These are phyloP conservation scores for Drosophila mayaguana DNA, from an alignment of 2,888 invertebrate genomes.

Conservation along the genomic window DNA sequence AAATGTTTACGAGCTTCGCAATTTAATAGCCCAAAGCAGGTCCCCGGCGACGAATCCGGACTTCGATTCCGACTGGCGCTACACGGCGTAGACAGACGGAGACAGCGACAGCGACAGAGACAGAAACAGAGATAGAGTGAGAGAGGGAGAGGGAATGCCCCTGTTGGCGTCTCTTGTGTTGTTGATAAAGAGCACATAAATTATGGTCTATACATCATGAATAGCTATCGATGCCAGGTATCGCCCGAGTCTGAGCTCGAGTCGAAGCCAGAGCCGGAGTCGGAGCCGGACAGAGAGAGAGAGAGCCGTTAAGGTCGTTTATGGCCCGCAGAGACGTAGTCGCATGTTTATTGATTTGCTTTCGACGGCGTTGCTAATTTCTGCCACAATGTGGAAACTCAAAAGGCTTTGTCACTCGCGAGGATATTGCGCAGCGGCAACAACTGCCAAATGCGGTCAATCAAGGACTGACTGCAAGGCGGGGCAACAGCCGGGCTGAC, in stretches of 20 bases:
- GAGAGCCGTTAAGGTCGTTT: slow-evolving; percentile 45
- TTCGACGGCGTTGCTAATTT: slow-evolving; percentile 67
- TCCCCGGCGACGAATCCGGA: slow-evolving; percentile 10
- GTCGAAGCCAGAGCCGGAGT: slow-evolving; percentile 3
- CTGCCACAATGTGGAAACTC: slow-evolving; percentile 45
- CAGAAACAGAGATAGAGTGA: slow-evolving; percentile 45
- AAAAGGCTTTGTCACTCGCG: slow-evolving; percentile 21
- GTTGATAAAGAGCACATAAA: slow-evolving; percentile 74
- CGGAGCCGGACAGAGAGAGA: too few species aligned
- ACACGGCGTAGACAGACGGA: slow-evolving; percentile 42
- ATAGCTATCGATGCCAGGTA: slow-evolving; percentile 63
- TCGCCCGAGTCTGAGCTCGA: slow-evolving; percentile 16
- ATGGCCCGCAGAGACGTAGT: slow-evolving; percentile 46
- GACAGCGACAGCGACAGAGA: slow-evolving; percentile 39
- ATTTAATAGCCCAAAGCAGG: slow-evolving; percentile 66
- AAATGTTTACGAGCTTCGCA: slow-evolving; percentile 78
- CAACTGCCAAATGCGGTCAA: slow-evolving; percentile 74
- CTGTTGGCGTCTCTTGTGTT: slow-evolving; percentile 27
- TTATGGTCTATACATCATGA: slow-evolving; percentile 72
- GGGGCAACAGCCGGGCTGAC: slow-evolving; percentile 8
- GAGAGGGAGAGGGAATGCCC: slow-evolving; percentile 55
- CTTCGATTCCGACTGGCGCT: slow-evolving; percentile 41
- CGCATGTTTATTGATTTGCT: slow-evolving; percentile 74
- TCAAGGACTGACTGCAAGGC: slow-evolving; percentile 73
- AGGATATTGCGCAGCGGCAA: slow-evolving; percentile 26